Evolutionary conservation across 2,888 invertebrate genomes (phyloP).

Genomic region (Epirrhoe alternata): DNA sequence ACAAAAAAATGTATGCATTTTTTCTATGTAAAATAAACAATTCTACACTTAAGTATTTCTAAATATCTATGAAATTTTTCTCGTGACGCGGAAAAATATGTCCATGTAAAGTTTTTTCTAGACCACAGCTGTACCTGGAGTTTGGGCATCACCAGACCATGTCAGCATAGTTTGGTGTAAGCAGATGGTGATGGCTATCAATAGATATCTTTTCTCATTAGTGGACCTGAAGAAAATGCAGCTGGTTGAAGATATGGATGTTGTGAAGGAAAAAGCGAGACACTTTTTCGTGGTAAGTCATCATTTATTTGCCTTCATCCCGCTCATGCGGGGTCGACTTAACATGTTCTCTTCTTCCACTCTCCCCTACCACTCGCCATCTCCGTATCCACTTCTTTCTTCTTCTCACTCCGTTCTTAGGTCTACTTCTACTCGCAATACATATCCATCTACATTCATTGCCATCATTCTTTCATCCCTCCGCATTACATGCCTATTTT

Average conservation of each 20-base stretch:
- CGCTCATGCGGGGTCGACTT: too few relatives aligned
- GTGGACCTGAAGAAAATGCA: slow-evolving; percentile 85
- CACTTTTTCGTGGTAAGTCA: slow-evolving; percentile 69
- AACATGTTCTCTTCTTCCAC: too few relatives aligned
- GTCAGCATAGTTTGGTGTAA: slow-evolving; percentile 97
- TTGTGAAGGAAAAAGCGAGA: slow-evolving; percentile 59
- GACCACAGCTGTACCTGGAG: slow-evolving; percentile 91
- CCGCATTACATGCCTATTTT: too few relatives aligned
- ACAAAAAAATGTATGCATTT: too few relatives aligned
- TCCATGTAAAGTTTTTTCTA: slow-evolving; percentile 60
- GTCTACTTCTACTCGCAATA: too few relatives aligned
- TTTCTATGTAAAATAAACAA: too few relatives aligned
- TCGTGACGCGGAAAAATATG: not conserved
- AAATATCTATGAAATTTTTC: not conserved
- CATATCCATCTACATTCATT: too few relatives aligned
- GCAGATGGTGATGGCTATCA: slow-evolving; percentile 92
- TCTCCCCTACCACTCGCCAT: too few relatives aligned
- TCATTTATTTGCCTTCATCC: not conserved
- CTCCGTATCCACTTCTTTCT: too few relatives aligned
- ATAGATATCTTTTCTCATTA: slow-evolving; percentile 92
- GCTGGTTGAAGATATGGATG: slow-evolving; percentile 56
- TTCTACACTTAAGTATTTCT: too few relatives aligned
- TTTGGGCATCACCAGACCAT: slow-evolving; percentile 96
- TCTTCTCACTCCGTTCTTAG: too few relatives aligned
- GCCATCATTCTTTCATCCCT: too few relatives aligned